phyloP scores from a whole-genome alignment of 2,797 vertebrate species.

The Tinamus major region DNA sequence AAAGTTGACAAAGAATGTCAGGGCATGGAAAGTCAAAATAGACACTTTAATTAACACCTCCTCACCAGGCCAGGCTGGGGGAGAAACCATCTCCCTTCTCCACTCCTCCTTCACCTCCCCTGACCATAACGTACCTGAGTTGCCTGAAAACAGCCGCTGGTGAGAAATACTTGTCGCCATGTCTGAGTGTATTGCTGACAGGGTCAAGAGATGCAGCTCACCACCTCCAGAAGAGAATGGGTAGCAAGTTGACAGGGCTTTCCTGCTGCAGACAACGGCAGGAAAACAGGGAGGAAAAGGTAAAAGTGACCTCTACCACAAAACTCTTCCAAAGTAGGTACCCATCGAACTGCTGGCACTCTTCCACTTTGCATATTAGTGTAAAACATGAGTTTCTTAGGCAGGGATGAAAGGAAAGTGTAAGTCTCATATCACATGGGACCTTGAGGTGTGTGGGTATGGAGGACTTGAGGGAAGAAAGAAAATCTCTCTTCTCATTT shows the following conservation, averaged over 20 bases:
- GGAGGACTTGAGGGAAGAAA: slow-evolving; percentile 44
- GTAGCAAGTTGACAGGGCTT: not conserved
- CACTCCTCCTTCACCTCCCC: accelerated
- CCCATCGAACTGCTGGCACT: slow-evolving; percentile 23
- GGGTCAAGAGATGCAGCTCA: not conserved
- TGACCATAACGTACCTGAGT: not conserved
- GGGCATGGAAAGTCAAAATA: not conserved
- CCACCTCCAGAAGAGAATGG: not conserved
- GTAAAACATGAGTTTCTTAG: slow-evolving; percentile 36
- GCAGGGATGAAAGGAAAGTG: slow-evolving; percentile 50
- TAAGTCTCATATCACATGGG: slow-evolving; percentile 8
- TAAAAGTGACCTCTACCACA: not conserved
- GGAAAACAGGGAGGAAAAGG: slow-evolving; percentile 12
- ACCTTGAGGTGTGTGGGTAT: not conserved
- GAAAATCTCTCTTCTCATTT: slow-evolving; percentile 44
- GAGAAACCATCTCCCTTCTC: not conserved
- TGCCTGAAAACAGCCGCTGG: not conserved
- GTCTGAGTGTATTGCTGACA: slow-evolving; percentile 15
- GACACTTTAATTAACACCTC: slow-evolving; percentile 13
- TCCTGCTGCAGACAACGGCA: not conserved
- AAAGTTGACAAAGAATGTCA: slow-evolving; percentile 23
- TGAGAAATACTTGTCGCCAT: not conserved
- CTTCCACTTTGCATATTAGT: slow-evolving; percentile 49
- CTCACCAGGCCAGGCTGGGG: not conserved
- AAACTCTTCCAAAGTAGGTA: slow-evolving; percentile 7